Percentiles rank a stretch among this genome's conserved stretches.
Conservation (phyloP, 2,113 vertebrate species). For the Malurus melanocephalus region DNA sequence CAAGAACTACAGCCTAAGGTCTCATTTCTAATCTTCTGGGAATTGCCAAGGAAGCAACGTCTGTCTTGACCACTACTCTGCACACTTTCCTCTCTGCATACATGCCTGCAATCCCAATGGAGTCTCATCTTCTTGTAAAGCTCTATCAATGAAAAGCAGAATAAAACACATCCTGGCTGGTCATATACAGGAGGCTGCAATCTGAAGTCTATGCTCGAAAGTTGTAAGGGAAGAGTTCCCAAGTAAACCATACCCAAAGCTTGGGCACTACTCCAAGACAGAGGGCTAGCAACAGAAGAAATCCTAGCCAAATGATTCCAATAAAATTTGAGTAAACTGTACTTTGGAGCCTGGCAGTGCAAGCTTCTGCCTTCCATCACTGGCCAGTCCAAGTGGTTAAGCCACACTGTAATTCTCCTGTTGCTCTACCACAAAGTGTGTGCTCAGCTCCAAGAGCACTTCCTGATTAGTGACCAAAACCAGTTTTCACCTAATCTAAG, state of each 20-base stretch:
- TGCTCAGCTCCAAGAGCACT: neutral
- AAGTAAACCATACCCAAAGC: neutral
- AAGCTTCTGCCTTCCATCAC: neutral
- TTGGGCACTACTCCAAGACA: neutral
- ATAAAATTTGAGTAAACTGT: neutral
- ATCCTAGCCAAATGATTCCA: neutral
- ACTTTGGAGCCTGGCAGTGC: neutral
- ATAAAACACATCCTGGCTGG: neutral
- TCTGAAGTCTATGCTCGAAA: neutral
- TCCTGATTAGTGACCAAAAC: neutral
- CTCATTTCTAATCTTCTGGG: neutral
- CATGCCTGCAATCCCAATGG: neutral
- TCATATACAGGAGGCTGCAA: neutral
- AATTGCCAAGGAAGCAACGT: neutral
- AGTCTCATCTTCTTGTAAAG: neutral
- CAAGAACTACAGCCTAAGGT: neutral
- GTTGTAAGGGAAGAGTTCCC: neutral
- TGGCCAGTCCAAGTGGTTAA: neutral
- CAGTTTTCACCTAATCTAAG: neutral
- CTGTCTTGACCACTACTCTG: neutral
- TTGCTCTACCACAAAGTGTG: neutral
- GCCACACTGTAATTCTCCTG: neutral
- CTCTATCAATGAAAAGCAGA: neutral
- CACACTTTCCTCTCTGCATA: neutral
- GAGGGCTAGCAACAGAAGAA: neutral